phyloP scores from a whole-genome alignment of 2,797 vertebrate genomes.

The Tapirus indicus region DNA sequence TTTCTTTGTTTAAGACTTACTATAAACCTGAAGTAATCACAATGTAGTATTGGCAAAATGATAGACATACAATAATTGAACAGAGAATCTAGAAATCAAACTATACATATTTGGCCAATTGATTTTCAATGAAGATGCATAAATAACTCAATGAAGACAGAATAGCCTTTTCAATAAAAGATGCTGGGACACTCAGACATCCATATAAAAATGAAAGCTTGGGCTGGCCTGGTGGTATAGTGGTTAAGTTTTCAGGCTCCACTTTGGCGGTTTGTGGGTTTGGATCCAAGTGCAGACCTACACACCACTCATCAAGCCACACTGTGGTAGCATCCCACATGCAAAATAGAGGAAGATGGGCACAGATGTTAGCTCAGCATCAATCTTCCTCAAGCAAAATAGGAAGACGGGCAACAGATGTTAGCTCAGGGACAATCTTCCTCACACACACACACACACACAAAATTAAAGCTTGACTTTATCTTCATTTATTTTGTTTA shows the following conservation, averaged over 20 bases:
- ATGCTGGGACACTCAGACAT: background rate
- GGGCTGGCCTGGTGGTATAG: too few relatives aligned
- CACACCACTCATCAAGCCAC: too few relatives aligned
- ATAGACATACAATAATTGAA: background rate
- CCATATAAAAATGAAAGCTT: background rate
- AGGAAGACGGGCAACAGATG: too few relatives aligned
- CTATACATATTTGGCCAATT: background rate
- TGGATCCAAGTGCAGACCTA: too few relatives aligned
- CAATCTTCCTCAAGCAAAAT: too few relatives aligned
- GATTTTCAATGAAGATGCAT: background rate
- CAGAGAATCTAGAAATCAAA: background rate
- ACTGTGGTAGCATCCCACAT: too few relatives aligned
- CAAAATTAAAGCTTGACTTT: background rate
- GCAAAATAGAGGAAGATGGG: too few relatives aligned
- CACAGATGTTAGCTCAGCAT: too few relatives aligned
- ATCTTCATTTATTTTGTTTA: background rate
- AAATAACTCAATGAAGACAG: background rate
- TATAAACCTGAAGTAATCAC: background rate
- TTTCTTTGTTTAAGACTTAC: background rate
- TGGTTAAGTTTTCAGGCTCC: too few relatives aligned
- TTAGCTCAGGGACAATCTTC: too few relatives aligned
- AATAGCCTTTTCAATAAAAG: background rate
- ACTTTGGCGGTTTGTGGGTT: too few relatives aligned
- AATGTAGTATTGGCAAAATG: background rate
- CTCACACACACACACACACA: too few relatives aligned